phyloP scores from a whole-genome alignment of 2,797 vertebrate genomes.

The Carapus acus region DNA sequence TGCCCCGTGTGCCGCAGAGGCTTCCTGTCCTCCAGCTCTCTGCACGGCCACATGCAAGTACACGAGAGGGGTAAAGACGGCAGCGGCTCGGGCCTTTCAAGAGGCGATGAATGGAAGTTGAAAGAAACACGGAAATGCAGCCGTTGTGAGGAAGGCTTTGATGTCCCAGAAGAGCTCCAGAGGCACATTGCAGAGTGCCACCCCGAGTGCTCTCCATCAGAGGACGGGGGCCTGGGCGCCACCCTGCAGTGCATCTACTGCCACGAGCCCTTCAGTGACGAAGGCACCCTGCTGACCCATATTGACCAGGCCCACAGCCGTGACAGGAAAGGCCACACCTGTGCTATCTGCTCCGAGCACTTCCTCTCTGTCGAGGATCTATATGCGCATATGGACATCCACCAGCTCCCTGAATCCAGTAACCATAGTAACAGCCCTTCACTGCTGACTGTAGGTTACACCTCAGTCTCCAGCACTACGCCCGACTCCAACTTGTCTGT shows the following conservation, averaged over 20 bases:
- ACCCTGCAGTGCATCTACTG: slow-evolving; percentile 95
- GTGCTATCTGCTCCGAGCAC: slow-evolving; percentile 91
- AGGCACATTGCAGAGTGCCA: slow-evolving; percentile 97
- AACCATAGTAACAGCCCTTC: slow-evolving; percentile 98
- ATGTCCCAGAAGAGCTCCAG: slow-evolving; percentile 95
- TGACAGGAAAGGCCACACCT: slow-evolving; percentile 85
- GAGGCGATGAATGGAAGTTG: slow-evolving; percentile 91
- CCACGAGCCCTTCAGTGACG: slow-evolving; percentile 93
- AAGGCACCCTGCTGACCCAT: slow-evolving; percentile 88
- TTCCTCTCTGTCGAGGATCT: slow-evolving; percentile 93
- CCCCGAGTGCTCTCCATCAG: slow-evolving; percentile 92
- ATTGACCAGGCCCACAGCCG: slow-evolving; percentile 89
- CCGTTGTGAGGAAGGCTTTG: slow-evolving; percentile 97
- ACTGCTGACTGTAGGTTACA: slow-evolving; percentile 92
- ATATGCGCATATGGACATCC: slow-evolving; percentile 96
- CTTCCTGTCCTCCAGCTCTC: slow-evolving; percentile 93
- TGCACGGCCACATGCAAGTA: slow-evolving; percentile 99
- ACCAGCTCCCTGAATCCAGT: slow-evolving; percentile 95
- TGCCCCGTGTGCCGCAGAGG: slow-evolving; percentile 96
- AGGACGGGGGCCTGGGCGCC: slow-evolving; percentile 78
- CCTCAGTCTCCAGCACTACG: slow-evolving; percentile 97
- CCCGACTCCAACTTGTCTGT: slow-evolving; percentile 98
- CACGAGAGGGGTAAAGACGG: slow-evolving; percentile 93
- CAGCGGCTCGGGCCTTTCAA: slow-evolving; percentile 77
- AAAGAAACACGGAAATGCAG: slow-evolving; percentile 97